Evolutionary conservation across 1,140 invertebrate genomes (phyloP).

Genomic region (Philotrypesis tridentata): DNA sequence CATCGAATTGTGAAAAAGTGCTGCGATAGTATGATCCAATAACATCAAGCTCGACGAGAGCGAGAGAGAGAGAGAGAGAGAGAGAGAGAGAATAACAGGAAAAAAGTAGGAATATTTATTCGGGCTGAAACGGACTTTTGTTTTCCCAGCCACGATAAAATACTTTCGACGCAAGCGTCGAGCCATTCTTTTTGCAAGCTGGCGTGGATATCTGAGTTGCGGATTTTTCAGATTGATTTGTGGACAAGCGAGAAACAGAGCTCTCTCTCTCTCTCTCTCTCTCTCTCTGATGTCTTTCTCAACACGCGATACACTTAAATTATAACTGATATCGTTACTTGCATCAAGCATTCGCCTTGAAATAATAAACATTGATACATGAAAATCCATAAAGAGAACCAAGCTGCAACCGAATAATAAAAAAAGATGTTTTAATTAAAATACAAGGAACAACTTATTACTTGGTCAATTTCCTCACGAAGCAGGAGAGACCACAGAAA

Average conservation of each 20-base stretch:
- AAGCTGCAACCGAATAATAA: too few species aligned
- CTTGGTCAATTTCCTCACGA: not conserved
- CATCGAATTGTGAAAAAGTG: slow-evolving; percentile 25
- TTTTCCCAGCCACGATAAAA: not conserved
- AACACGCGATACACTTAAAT: too few species aligned
- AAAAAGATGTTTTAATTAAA: too few species aligned
- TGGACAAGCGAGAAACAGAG: not conserved
- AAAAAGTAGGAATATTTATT: slow-evolving; percentile 31
- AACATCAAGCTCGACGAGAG: not conserved
- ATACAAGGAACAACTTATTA: too few species aligned
- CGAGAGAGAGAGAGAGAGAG: too few species aligned
- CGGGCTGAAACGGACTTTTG: slow-evolving; percentile 25
- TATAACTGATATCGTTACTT: too few species aligned
- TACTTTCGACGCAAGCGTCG: slow-evolving; percentile 8
- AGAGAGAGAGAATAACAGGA: not conserved
- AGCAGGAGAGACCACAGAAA: not conserved
- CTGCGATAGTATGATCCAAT: slow-evolving; percentile 31
- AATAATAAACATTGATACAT: too few species aligned
- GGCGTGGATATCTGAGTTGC: not conserved
- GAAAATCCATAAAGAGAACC: too few species aligned
- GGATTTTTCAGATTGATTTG: not conserved
- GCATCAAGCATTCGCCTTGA: too few species aligned
- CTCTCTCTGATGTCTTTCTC: too few species aligned
- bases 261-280: too few species aligned
- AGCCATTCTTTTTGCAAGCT: not conserved